These are phyloP conservation scores for Halictus rubicundus DNA, from an alignment of 1,140 invertebrate genomes.

Conservation along the genomic window DNA sequence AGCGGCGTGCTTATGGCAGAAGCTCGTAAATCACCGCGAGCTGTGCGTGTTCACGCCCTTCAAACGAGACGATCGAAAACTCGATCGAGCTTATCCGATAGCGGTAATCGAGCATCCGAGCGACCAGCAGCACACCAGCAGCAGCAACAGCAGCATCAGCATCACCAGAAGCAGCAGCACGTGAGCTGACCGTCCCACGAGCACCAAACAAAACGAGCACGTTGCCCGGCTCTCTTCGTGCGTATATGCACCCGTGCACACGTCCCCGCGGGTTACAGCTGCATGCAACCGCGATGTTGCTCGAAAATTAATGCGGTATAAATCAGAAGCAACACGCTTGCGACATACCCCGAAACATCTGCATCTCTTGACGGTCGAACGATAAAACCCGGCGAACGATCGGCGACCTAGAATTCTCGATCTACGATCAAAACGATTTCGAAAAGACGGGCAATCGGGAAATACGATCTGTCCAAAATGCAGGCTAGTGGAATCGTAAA, in stretches of 20 bases:
- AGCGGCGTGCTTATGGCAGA: background rate
- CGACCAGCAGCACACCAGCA: background rate
- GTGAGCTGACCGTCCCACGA: constrained; percentile 3
- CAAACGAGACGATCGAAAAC: constrained; percentile 53
- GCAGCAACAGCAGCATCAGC: too few relatives aligned
- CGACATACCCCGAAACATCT: constrained; percentile 26
- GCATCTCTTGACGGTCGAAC: constrained; percentile 3
- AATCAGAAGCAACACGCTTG: constrained; percentile 35
- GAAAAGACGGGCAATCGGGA: too few relatives aligned
- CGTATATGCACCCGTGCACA: constrained; percentile 6
- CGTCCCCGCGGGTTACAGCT: constrained; percentile 20
- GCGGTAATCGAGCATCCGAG: constrained; percentile 48
- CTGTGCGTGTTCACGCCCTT: constrained; percentile 51
- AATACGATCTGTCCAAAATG: too few relatives aligned
- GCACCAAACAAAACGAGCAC: constrained; percentile 10
- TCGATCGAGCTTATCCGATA: constrained; percentile 52
- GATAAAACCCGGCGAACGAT: background rate
- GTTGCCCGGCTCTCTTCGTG: background rate
- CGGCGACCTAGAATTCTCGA: too few relatives aligned
- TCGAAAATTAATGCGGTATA: constrained; percentile 54
- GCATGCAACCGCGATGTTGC: constrained; percentile 36
- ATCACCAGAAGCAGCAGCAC: too few relatives aligned
- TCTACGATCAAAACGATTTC: too few relatives aligned
- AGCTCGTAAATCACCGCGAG: constrained; percentile 51
- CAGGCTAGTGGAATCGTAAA: too few relatives aligned